Base-by-base conservation (phyloP, 2,113 vertebrate genomes). In the Asarcornis scutulata region DNA sequence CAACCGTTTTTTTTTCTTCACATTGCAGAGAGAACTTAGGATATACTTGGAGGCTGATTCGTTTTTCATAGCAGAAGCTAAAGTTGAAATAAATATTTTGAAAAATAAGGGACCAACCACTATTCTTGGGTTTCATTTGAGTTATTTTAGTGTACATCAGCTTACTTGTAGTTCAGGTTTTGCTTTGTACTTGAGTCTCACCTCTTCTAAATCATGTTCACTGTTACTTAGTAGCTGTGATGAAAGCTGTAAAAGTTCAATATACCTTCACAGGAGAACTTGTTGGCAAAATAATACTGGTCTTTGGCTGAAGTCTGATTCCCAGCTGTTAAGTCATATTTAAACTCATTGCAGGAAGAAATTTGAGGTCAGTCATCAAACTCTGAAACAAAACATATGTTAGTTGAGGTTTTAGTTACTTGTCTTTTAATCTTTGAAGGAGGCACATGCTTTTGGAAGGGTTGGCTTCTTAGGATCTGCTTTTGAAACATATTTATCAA, bases 241-340 rank as follows among this genome's bases (percentile, higher is more conserved):
- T 92, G 87, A 87, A 91, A 94, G 79, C 55, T 27, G 14, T 72
- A 29, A 60, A 87, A 92, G 66, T 55, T 93, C 71, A 69, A 1
- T 82, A 44, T 89, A 21, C 78, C 83, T 91, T 68, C 74, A 76
- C 40, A 36, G 48, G 88, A 91, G 79, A 88, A 90, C 44, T 79
- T 87, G 55, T 58, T 96, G 83, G 89, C 84, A 85, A n/a, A 94
- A 66, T 60, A 34, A 52, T 62, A 94, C 62, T 20, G 5, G 40
- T 31, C 63, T 76, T 85, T 94, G 89, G 87, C 91, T 5, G 16
- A 59, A 59, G 60, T 55, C 48, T 75, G 86, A 84, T 66, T 66
- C 66, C 66, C 81, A 94, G 87, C 84, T 84, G 62, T 84, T 84
- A 72, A 86, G 26, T 72, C 29, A 2, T 76, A 56, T 66, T 79